These are phyloP conservation scores for Stylophora pistillata DNA, from an alignment of 64 coral and sea anemone species.

Conservation along the genomic window DNA sequence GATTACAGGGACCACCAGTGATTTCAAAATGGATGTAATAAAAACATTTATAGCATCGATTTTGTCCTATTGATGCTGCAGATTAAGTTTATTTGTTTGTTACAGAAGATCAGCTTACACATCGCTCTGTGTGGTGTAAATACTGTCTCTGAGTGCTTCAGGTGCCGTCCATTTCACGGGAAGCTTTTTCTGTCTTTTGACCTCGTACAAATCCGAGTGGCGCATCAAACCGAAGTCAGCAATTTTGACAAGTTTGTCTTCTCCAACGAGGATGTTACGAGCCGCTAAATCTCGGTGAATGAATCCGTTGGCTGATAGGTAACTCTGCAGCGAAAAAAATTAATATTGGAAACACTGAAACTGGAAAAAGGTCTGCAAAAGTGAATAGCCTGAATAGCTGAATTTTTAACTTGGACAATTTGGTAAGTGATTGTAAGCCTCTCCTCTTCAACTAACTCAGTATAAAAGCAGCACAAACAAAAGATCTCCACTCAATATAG, in stretches of 20 bases:
- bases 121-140: constrained; percentile 65
- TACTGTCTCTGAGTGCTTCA: constrained; percentile 67
- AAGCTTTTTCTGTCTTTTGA: constrained; percentile 41
- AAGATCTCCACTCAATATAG: too few relatives aligned
- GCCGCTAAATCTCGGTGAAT: constrained; percentile 67
- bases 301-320: constrained; percentile 49
- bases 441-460: too few relatives aligned
- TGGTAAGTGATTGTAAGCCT: too few relatives aligned
- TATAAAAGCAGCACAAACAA: too few relatives aligned
- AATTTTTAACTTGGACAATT: too few relatives aligned
- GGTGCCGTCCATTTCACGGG: constrained; percentile 76
- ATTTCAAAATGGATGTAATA: too few relatives aligned
- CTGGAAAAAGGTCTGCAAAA: too few relatives aligned
- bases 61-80: too few relatives aligned
- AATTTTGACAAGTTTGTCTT: constrained; percentile 63
- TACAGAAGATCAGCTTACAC: constrained; percentile 55
- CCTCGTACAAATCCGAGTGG: constrained; percentile 57
- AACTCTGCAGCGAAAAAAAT: constrained; percentile 29
- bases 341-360: background rate
- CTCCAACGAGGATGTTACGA: constrained; percentile 71
- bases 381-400: too few relatives aligned
- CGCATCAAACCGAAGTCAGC: constrained; percentile 77
- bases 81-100: background rate
- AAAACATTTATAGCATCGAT: too few relatives aligned
- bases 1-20: too few relatives aligned